Percentiles rank a stretch among this genome's conserved stretches.
Conservation (phyloP, 2,113 vertebrate genomes). For the Pelobates fuscus region DNA sequence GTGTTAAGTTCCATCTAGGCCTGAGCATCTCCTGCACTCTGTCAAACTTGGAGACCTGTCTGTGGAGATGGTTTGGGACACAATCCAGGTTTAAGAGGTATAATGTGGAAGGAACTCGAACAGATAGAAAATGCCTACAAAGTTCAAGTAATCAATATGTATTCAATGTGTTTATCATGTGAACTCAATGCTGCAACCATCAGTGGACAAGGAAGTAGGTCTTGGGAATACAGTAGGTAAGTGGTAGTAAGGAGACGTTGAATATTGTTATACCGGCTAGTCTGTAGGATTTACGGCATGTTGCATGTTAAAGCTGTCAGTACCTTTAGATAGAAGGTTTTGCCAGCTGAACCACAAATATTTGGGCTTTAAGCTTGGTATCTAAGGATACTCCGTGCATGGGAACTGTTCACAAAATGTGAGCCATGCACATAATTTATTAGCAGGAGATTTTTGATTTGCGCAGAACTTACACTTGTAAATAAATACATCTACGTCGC, state of each 20-base stretch:
- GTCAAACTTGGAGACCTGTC: too few species aligned
- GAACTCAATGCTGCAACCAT: neutral
- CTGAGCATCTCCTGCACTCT: too few species aligned
- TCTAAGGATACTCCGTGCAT: too few species aligned
- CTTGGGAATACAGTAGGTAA: neutral
- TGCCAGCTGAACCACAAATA: conserved; percentile 21
- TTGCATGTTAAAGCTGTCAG: too few species aligned
- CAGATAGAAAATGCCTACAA: too few species aligned
- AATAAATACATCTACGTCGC: neutral
- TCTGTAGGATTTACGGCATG: too few species aligned
- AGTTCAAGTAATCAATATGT: neutral
- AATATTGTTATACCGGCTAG: neutral
- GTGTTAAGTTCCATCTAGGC: too few species aligned
- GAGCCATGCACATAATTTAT: conserved; percentile 18
- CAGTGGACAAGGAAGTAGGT: neutral
- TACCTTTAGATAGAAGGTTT: neutral
- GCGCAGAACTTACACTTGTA: neutral
- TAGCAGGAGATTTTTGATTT: neutral
- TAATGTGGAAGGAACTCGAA: too few species aligned
- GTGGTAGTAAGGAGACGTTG: conserved; percentile 6
- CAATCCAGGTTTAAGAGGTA: too few species aligned
- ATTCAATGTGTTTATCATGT: neutral
- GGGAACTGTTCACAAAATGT: neutral
- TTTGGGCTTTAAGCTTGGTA: neutral
- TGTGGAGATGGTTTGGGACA: too few species aligned